Evolutionary conservation across 2,888 invertebrate species (phyloP).

Genomic region (Hyppa rectilinea): DNA sequence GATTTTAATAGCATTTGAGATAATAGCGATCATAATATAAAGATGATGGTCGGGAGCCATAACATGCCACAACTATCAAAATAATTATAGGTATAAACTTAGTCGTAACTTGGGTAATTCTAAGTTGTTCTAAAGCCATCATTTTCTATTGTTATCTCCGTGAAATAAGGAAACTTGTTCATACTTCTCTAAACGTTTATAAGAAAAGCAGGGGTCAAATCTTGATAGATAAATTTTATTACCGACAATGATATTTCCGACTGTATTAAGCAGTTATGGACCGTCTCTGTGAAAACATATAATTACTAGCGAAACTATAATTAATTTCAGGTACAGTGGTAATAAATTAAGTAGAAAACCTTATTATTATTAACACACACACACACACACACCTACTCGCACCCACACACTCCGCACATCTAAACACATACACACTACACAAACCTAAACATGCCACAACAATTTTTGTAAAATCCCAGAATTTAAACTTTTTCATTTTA

Average conservation of each 20-base stretch:
- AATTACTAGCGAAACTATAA: no score
- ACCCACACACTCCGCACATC: no score
- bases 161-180: slow-evolving; percentile 14
- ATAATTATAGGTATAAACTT: slow-evolving; percentile 2
- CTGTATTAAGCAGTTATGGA: background rate
- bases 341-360: background rate
- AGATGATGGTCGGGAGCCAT: slow-evolving; percentile 15
- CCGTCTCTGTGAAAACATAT: no score
- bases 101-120: slow-evolving; percentile 7
- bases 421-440: no score
- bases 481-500: no score
- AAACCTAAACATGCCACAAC: no score
- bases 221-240: background rate
- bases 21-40: slow-evolving; percentile 28
- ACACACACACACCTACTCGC: no score
- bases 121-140: background rate
- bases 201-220: background rate
- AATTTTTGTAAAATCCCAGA: no score
- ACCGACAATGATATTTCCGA: background rate
- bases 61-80: no score
- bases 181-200: slow-evolving; percentile 2
- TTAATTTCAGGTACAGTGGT: no score
- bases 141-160: slow-evolving; percentile 16
- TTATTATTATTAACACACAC: no score
- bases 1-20: slow-evolving; percentile 26